phyloP scores from a whole-genome alignment of 1,140 invertebrate genomes.

The Coenobita brevimanus region DNA sequence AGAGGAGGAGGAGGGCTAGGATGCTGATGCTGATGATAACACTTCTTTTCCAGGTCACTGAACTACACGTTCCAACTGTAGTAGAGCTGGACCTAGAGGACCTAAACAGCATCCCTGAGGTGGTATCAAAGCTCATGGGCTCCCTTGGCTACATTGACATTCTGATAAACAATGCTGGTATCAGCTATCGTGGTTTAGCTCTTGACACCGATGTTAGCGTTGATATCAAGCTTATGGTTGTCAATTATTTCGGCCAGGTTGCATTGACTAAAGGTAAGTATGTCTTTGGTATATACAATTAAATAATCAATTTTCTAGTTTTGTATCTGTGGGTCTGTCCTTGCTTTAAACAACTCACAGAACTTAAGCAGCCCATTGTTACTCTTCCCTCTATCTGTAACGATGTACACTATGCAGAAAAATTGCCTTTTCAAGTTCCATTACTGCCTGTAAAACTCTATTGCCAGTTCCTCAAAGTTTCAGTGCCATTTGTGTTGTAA shows the following conservation, averaged over 20 bases:
- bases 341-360: no score
- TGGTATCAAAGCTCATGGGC: conserved; percentile 79
- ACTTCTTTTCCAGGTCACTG: conserved; percentile 48
- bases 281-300: no score
- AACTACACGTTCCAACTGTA: conserved; percentile 81
- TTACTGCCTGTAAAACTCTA: no score
- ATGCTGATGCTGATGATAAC: background rate
- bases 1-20: background rate
- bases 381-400: no score
- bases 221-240: conserved; percentile 90
- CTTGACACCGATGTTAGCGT: conserved; percentile 87
- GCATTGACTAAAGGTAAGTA: conserved; percentile 90
- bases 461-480: no score
- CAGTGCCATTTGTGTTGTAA: no score
- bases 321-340: no score
- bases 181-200: conserved; percentile 81
- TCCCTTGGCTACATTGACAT: conserved; percentile 87
- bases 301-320: no score
- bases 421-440: no score
- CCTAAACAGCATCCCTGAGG: conserved; percentile 78
- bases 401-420: no score
- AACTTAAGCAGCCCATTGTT: no score
- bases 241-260: conserved; percentile 96
- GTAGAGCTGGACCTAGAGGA: conserved; percentile 86
- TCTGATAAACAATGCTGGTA: conserved; percentile 93